phyloP scores from a whole-genome alignment of 2,797 vertebrate genomes.

The Lutra lutra region DNA sequence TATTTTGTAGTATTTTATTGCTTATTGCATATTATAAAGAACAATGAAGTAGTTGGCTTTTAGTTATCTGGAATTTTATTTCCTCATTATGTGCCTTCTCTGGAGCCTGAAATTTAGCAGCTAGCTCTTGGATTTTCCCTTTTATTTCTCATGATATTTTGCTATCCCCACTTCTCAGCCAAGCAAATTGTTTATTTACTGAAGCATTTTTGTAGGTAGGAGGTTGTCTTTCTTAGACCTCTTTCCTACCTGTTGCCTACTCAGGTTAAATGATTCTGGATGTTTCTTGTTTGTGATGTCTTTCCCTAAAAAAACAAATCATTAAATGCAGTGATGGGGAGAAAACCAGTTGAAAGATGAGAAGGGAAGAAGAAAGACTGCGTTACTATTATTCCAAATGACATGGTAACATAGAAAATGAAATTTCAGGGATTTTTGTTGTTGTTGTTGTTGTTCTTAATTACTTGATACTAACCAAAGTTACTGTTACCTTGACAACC shows the following conservation, averaged over 20 bases:
- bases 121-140: background rate
- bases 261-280: background rate
- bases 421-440: background rate
- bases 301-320: background rate
- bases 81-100: background rate
- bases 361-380: background rate
- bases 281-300: background rate
- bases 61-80: conserved; percentile 11
- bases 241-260: background rate
- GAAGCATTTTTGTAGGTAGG: background rate
- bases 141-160: background rate
- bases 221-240: background rate
- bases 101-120: background rate
- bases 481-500: conserved; percentile 64
- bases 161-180: background rate
- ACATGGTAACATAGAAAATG: conserved; percentile 47
- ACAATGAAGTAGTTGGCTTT: background rate
- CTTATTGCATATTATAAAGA: background rate
- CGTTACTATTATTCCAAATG: background rate
- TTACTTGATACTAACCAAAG: conserved; percentile 61
- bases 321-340: background rate
- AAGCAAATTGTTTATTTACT: background rate
- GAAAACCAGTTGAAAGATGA: background rate
- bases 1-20: background rate
- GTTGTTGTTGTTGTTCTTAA: conserved; percentile 37